Evolutionary conservation across 2,888 invertebrate genomes (phyloP).

Genomic region (Zele albiditarsus): DNA sequence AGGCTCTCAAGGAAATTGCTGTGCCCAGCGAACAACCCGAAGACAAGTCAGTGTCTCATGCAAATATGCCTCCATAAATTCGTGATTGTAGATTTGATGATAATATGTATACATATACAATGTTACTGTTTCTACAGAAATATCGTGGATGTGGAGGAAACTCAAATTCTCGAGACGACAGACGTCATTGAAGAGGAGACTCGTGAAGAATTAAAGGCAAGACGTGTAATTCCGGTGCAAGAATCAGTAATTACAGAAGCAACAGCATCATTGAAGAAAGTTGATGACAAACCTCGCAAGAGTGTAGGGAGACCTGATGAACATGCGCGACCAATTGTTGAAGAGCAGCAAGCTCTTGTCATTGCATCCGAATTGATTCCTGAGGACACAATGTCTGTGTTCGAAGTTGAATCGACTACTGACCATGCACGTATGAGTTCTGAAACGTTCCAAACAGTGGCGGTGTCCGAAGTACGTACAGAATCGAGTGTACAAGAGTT

Average conservation of each 20-base stretch:
- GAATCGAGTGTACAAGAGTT: constrained; percentile 76
- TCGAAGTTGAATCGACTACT: constrained; percentile 58
- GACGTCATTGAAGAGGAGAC: constrained; percentile 75
- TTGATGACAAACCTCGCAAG: constrained; percentile 75
- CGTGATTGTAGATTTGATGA: neutral
- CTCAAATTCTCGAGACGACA: constrained; percentile 76
- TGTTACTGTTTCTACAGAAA: constrained; percentile 63
- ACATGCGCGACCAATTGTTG: constrained; percentile 74
- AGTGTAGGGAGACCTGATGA: constrained; percentile 70
- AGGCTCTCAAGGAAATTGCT: constrained; percentile 58
- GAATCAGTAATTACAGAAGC: constrained; percentile 78
- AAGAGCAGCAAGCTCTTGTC: constrained; percentile 72
- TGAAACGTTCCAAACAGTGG: constrained; percentile 74
- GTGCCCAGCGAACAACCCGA: constrained; percentile 62
- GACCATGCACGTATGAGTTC: constrained; percentile 64
- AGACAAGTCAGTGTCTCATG: constrained; percentile 62
- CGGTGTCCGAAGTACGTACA: constrained; percentile 76
- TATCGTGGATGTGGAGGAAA: constrained; percentile 75
- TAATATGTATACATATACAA: neutral
- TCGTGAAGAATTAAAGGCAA: constrained; percentile 71
- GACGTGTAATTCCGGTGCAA: constrained; percentile 75
- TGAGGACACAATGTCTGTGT: constrained; percentile 62
- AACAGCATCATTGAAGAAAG: constrained; percentile 78
- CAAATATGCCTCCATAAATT: neutral
- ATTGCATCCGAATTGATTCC: constrained; percentile 66